Conservation (phyloP, 30 jellyfish, hydroid and myxozoan species). For the Mastigias papua region DNA sequence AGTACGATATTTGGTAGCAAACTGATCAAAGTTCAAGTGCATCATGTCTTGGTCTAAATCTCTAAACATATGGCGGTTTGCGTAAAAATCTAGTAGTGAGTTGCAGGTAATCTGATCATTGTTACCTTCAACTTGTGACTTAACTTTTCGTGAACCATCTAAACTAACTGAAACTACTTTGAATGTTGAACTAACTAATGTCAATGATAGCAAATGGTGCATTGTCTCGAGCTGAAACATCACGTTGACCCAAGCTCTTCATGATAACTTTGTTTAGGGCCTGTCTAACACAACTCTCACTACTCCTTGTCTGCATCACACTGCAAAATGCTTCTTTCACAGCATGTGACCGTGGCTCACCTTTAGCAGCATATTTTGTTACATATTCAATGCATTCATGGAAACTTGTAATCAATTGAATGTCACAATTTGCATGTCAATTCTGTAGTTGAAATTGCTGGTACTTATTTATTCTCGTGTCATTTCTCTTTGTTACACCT, state of each 20-base stretch:
- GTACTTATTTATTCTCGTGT: too few species aligned
- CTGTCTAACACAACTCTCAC: slow-evolving; percentile 10
- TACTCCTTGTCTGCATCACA: slow-evolving; percentile 45
- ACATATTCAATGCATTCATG: slow-evolving; percentile 78
- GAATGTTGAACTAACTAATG: slow-evolving; percentile 66
- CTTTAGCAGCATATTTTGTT: slow-evolving; percentile 74
- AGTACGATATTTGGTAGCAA: slow-evolving; percentile 17
- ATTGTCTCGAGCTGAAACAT: slow-evolving; percentile 76
- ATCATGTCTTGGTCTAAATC: slow-evolving; percentile 29
- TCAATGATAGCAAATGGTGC: slow-evolving; percentile 65
- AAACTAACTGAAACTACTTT: slow-evolving; percentile 35
- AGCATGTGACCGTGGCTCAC: slow-evolving; percentile 58
- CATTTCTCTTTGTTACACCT: too few species aligned
- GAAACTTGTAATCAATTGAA: slow-evolving; percentile 51
- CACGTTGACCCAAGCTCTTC: slow-evolving; percentile 75
- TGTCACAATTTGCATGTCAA: slow-evolving; percentile 80
- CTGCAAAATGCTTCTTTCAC: slow-evolving; percentile 52
- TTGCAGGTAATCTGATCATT: slow-evolving; percentile 41
- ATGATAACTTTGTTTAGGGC: slow-evolving; percentile 59
- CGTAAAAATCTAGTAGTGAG: slow-evolving; percentile 50
- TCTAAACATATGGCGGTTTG: slow-evolving; percentile 16
- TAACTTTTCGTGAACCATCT: slow-evolving; percentile 34
- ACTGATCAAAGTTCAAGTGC: slow-evolving; percentile 35
- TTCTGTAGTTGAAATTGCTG: slow-evolving; percentile 70
- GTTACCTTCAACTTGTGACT: slow-evolving; percentile 9